phyloP scores from a whole-genome alignment of 2,797 vertebrate genomes.

The Schizothorax lantsangensis region DNA sequence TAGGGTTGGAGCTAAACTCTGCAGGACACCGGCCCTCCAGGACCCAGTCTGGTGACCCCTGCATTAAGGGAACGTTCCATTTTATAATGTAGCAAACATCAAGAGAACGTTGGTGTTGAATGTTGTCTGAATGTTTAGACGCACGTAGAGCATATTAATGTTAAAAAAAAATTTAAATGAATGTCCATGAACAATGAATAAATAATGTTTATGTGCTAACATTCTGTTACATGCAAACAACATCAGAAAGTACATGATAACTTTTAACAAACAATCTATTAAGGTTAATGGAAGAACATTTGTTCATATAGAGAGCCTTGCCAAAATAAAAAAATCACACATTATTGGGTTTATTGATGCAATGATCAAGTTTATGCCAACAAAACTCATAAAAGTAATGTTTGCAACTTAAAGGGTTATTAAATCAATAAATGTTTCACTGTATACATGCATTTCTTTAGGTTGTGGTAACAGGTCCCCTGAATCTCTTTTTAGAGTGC shows the following conservation, averaged over 20 bases:
- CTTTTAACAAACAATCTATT: background rate
- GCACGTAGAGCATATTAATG: too few relatives aligned
- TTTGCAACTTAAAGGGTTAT: background rate
- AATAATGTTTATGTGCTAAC: background rate
- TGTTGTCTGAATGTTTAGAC: background rate
- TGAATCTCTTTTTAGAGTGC: background rate
- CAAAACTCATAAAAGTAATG: background rate
- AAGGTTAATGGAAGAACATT: background rate
- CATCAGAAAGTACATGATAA: too few relatives aligned
- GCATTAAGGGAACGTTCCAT: background rate
- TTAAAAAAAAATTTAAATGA: too few relatives aligned
- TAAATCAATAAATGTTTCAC: background rate
- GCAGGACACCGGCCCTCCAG: too few relatives aligned
- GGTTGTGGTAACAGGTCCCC: background rate
- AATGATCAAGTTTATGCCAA: background rate
- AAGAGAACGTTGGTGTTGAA: background rate
- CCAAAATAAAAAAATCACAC: background rate
- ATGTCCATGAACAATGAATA: background rate
- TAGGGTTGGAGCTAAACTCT: too few relatives aligned
- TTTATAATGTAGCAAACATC: background rate
- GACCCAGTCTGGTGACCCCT: too few relatives aligned
- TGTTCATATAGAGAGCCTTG: background rate
- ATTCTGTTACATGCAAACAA: background rate
- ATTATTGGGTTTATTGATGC: background rate
- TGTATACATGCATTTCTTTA: background rate